Base-by-base conservation (phyloP, 2,888 invertebrate genomes). In the Orthonevra nobilis region DNA sequence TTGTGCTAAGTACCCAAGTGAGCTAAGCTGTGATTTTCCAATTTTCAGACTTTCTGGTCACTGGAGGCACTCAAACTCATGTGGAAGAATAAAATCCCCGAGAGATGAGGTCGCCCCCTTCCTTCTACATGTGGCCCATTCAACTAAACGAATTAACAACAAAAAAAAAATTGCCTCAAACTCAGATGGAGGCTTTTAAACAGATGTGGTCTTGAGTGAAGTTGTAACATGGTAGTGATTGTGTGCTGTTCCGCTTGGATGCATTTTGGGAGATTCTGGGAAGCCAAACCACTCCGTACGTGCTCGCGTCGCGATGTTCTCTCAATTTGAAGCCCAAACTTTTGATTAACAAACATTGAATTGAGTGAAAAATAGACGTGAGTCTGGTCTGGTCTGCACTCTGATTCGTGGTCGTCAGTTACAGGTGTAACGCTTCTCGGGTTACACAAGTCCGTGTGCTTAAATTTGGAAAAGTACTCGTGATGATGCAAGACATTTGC, bases 41-140 rank as follows among this genome's bases (percentile, higher is more conserved):
- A n/a, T n/a, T n/a, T n/a, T n/a, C n/a, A n/a, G n/a, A 10, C 19
- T 32, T 44, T 17, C 50, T 50, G 42, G 64, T 28, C 6, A 30
- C 9, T 56, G 44, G 50, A 44, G 52, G 56, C 42, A 26, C 63
- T 44, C 58, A 56, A 70, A 23, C 64, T 32, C 54, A 60, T 50
- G 17, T 40, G 30, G 20, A 36, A 14, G 40, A 26, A 15, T 34
- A 54, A n/a, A n/a, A 38, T 38, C 38, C 30, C 36, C 28, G 17
- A 20, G 30, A 48, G 56, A 44, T 50, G 28, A 52, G 64, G 58
- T 77, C 64, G 66, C 70, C 77, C 52, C 77, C 73, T 58, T 42
- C 50, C 42, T 19, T 9, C 9, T 42, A 12, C 38, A n/a, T n/a
- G n/a, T 48, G 38, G 32, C 42, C 40, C 17, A 40, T 19, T 32